Evolutionary conservation across 2,888 invertebrate species (phyloP), one percentile per base, ranked within the genome.

Genomic region (Pasiphila rectangulata): DNA sequence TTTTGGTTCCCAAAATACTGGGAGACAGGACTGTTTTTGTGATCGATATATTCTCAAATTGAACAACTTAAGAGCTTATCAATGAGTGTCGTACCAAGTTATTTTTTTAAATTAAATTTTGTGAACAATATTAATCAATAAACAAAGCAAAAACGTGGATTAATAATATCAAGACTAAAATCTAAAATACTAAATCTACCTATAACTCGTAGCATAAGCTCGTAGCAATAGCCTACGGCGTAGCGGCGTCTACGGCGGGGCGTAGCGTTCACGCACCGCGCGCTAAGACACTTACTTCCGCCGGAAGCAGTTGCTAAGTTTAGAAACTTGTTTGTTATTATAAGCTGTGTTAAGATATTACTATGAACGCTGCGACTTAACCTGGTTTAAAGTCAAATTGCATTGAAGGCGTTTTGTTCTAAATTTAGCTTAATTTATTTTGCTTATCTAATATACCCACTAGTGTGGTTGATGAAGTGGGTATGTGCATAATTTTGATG

Each of bases 161-260:
- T n/a, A n/a, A n/a, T n/a, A n/a, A n/a, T n/a, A n/a, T n/a, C n/a
- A n/a, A n/a, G n/a, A n/a, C n/a, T 24, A n/a, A 21, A 23, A 12
- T 44, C 7, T 27, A 13, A 30, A 7, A 1, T 21, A 20, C 13
- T 25, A 25, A 7, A 27, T n/a, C 39, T 35, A 39, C 30, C 32
- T 44, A 27, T 21, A 39, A 9, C 37, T 37, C 49, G 47, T 46
- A 39, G 44, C 42, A 15, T 15, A n/a, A 17, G 5, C 10, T 24
- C 37, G 45, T 47, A 55, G 49, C 48, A 40, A 30, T 39, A 42
- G 51, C 50, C 51, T 47, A 42, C 63, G 68, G 57, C 69, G 74
- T 72, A 78, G 72, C 68, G 59, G 57, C 62, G 70, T 69, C 74
- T 78, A 78, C 77, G 71, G 70, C 79, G 77, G 77, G 71, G 70